Evolutionary conservation across 2,888 invertebrate genomes (phyloP), one percentile per base, ranked within the genome.

Genomic region (Sarcophaga carnaria): DNA sequence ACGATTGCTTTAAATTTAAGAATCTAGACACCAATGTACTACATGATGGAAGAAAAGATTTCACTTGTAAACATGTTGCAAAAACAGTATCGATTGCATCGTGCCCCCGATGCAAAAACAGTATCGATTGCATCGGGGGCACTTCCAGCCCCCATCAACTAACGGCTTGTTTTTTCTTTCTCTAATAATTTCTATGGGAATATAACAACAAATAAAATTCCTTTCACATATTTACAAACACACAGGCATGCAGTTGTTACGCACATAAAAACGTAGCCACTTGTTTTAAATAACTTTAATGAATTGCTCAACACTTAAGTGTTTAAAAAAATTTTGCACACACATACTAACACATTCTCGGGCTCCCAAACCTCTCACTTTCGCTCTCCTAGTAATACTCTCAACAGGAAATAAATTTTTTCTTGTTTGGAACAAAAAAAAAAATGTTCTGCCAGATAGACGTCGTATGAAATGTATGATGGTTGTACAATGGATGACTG

Each of bases 281-380:
- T 72, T 72, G 60, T 60, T 25, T 27, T 54, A 79, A 84, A 84
- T 84, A 69, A 80, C 83, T 84, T 80, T 71, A 84, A 76, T 84
- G 70, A 84, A 84, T 80, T 84, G 75, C 75, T 75, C 14, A 69
- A 64, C 70, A 70, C 70, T 80, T 20, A n/a, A 84, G 59, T 64
- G 75, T 71, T 63, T 84, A 27, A n/a, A 74, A 83, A 74, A 59
- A 71, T 69, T 62, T 69, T 22, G 22, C 22, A 8, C 54, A 45
- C 14, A 74, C 67, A 62, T 10, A 49, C 14, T 17, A 54, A 54
- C 54, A 54, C 14, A 22, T 1, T 5, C 54, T 12, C 54, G 4
- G 17, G 17, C 2, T 54, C 2, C 17, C 3, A 12, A 5, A 17
- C 12, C 37, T 10, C 8, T 8, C 8, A 10, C 37, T 37, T 3